These are phyloP conservation scores for Amphiprion ocellaris DNA, from an alignment of 2,113 vertebrate species.

Conservation along the genomic window DNA sequence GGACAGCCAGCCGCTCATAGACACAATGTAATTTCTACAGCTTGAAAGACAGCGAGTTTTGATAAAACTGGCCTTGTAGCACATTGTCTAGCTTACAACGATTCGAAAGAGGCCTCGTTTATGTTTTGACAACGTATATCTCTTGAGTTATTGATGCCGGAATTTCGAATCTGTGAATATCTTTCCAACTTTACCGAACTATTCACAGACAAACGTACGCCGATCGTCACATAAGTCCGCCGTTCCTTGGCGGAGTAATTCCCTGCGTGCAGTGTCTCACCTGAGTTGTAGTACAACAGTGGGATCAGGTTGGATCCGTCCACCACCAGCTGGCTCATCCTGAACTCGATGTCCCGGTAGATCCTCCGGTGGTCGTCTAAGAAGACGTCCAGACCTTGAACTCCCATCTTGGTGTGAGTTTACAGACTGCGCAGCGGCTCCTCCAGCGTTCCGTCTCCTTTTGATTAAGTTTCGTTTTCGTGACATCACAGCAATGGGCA, in stretches of 20 bases:
- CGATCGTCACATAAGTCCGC: no score
- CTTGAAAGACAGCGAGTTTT: no score
- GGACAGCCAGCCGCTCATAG: no score
- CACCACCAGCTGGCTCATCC: constrained; percentile 84
- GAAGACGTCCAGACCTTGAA: constrained; percentile 80
- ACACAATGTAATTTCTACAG: no score
- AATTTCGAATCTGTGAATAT: not conserved
- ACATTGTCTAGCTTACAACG: no score
- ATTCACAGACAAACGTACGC: no score
- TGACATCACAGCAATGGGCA: not conserved
- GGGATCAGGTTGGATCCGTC: constrained; percentile 87
- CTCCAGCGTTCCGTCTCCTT: accelerated
- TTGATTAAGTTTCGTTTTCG: constrained; percentile 58
- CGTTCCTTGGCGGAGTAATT: no score
- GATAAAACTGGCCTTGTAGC: no score
- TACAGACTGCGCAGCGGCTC: accelerated
- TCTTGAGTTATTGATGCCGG: not conserved
- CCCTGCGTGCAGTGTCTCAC: not conserved
- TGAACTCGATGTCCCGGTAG: constrained; percentile 79
- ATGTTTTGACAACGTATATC: no score
- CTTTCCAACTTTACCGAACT: not conserved
- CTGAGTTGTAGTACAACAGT: constrained; percentile 81
- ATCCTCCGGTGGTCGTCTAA: constrained; percentile 66
- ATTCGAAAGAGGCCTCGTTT: no score
- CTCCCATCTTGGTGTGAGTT: constrained; percentile 64